Percentiles rank a stretch among this genome's conserved stretches.
Conservation (phyloP, 2,888 invertebrate genomes). For the Eulithis prunata region DNA sequence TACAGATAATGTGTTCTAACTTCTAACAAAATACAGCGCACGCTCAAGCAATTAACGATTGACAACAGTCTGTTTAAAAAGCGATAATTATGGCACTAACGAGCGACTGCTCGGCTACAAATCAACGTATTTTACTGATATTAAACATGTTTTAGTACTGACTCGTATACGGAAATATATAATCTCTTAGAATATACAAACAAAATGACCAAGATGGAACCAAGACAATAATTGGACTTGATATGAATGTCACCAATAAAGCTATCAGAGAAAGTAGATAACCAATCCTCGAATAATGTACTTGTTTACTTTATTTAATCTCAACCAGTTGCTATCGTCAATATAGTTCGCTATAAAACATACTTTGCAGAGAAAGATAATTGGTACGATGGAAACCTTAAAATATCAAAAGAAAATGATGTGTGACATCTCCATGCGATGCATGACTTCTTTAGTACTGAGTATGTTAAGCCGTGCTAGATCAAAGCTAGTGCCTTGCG, state of each 20-base stretch:
- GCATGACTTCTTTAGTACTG: constrained; percentile 15
- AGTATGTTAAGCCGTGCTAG: constrained; percentile 26
- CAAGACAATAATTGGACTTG: not conserved
- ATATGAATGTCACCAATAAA: not conserved
- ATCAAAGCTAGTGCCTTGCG: constrained; percentile 37
- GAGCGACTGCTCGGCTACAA: constrained; percentile 36
- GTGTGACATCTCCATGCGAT: not conserved
- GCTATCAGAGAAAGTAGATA: not conserved
- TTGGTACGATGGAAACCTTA: not conserved
- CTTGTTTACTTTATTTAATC: not conserved
- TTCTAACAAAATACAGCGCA: constrained; percentile 1
- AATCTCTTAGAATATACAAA: too few relatives aligned
- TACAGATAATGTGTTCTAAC: not conserved
- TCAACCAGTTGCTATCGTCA: not conserved
- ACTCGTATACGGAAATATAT: too few relatives aligned
- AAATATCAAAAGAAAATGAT: constrained; percentile 2
- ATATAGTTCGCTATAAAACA: not conserved
- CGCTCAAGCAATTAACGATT: constrained; percentile 32
- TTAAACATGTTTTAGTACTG: not conserved
- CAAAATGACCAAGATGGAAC: not conserved
- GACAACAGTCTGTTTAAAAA: constrained; percentile 44
- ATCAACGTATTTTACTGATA: constrained; percentile 37
- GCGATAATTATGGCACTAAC: constrained; percentile 44
- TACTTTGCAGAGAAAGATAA: not conserved
- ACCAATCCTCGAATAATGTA: not conserved